Evolutionary conservation across 2,113 vertebrate genomes (phyloP).

Genomic region (Pholis gunnellus): DNA sequence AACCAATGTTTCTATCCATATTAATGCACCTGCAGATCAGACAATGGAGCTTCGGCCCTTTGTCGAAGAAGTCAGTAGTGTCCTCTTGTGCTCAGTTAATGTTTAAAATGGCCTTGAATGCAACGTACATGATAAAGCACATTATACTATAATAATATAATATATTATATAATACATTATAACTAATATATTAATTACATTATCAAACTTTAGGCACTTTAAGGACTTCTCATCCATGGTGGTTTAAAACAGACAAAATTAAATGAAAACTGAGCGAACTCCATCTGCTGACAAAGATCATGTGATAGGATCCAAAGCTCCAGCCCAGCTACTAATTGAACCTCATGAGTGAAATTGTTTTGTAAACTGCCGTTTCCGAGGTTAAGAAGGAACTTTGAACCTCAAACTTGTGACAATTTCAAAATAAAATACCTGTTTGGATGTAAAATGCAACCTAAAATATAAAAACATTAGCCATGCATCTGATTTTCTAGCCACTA

Average conservation of each 20-base stretch:
- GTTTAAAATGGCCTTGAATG: conserved; percentile 3
- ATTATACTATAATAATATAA: too few species aligned
- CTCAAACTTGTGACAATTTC: neutral
- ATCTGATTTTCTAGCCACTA: neutral
- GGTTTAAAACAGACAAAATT: neutral
- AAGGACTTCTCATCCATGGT: neutral
- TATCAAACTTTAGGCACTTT: neutral
- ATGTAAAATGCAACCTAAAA: neutral
- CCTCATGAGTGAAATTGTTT: neutral
- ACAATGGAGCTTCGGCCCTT: neutral
- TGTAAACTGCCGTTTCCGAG: neutral
- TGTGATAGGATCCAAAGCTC: neutral
- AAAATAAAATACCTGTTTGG: neutral
- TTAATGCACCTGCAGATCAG: conserved; percentile 28
- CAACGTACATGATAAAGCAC: neutral
- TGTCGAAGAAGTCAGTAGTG: neutral
- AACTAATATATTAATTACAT: neutral
- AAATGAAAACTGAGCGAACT: neutral
- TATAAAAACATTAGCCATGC: neutral
- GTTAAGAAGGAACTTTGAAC: neutral
- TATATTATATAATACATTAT: too few species aligned
- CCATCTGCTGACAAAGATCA: neutral
- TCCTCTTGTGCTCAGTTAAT: neutral
- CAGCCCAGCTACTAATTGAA: neutral
- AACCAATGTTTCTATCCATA: conserved; percentile 60